Evolutionary conservation across 2,888 invertebrate genomes (phyloP), one percentile per base, ranked within the genome.

Genomic region (Agrochola macilenta): DNA sequence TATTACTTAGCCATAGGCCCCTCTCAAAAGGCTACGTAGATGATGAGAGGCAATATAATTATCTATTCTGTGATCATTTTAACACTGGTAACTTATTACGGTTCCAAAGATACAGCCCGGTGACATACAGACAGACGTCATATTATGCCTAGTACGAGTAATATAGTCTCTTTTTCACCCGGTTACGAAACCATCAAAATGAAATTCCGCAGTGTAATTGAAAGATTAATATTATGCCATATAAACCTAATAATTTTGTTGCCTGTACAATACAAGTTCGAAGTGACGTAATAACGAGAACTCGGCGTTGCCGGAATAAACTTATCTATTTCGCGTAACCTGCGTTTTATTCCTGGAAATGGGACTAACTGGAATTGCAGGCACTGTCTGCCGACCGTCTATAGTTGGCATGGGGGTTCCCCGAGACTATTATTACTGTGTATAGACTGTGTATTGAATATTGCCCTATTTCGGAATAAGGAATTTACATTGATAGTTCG

Each of bases 331-430:
- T 60, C 26, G 0, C 39, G 26, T 11, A 63, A 78, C 39, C 61
- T 69, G 61, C 46, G 70, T 54, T 39, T 58, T n/a, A 60, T 84
- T 78, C 70, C 63, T 54, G n/a, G 61, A 84, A 82, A 54, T n/a
- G 2, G 9, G 14, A 69, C n/a, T 72, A 64, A 35, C 39, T 68
- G 12, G 75, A 30, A 75, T 46, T 69, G 43, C 58, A 43, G 64
- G 43, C 20, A 8, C 30, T 65, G 85, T 82, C 82, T 78, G 43
- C 5, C 43, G 52, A 9, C 4, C 52, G 78, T 74, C 79, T 82
- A 49, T 54, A 12, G 12, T n/a, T 9, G 1, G 43, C 46, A 52
- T 7, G 43, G 71, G 72, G 23, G 23, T 68, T 52, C 61, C 81
- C 81, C 30, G 35, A 61, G 14, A 20, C 11, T 26, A 11, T 12